Evolutionary conservation across 2,888 invertebrate genomes (phyloP).

Genomic region (Bimastos eiseni): DNA sequence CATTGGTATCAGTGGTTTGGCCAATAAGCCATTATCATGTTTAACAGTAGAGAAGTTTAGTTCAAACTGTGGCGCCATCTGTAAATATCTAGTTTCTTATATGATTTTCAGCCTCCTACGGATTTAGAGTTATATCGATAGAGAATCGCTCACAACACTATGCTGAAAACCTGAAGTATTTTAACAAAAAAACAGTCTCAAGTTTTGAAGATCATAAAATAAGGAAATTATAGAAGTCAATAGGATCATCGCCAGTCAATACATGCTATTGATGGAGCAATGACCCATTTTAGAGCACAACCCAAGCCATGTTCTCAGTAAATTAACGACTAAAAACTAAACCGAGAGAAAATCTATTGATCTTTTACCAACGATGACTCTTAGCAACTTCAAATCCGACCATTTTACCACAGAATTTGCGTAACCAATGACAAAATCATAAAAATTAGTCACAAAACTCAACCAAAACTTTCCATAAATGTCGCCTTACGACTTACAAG

Average conservation of each 20-base stretch:
- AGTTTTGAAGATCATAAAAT: background rate
- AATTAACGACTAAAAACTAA: background rate
- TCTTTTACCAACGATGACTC: background rate
- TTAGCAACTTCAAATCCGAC: background rate
- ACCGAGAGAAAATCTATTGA: background rate
- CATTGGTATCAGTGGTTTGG: too few species aligned
- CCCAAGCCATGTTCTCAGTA: background rate
- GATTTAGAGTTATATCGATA: background rate
- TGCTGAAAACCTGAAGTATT: background rate
- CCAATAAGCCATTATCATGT: background rate
- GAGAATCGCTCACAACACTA: background rate
- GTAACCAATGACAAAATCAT: background rate
- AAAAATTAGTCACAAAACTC: background rate
- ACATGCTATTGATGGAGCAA: background rate
- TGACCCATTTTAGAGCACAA: conserved; percentile 9
- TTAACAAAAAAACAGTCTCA: background rate
- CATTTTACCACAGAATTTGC: background rate
- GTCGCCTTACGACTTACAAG: background rate
- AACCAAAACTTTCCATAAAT: background rate
- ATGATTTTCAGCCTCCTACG: background rate
- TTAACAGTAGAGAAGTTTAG: background rate
- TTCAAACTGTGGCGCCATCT: background rate
- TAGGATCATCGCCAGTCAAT: background rate
- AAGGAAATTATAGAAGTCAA: background rate
- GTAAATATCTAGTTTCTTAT: background rate